These are phyloP conservation scores for Sphaeramia orbicularis DNA, from an alignment of 2,797 vertebrate genomes.

Conservation along the genomic window DNA sequence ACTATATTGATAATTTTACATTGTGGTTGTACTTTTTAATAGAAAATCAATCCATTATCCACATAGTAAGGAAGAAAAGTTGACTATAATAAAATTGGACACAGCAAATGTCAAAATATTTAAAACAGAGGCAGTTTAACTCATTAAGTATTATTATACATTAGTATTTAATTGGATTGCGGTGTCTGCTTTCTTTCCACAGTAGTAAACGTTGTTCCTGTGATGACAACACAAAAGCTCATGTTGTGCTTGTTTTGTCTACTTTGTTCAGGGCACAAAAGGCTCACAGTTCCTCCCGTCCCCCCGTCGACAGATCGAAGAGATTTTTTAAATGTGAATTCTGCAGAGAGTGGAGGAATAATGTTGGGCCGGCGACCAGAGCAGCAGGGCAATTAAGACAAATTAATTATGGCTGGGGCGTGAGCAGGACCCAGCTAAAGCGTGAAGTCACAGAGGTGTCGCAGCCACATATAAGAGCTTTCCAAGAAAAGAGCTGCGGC, in stretches of 20 bases:
- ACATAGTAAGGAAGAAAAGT: neutral
- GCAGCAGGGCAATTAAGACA: slow-evolving; percentile 84
- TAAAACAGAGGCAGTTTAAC: slow-evolving; percentile 5
- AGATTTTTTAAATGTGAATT: slow-evolving; percentile 65
- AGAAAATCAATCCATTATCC: no score
- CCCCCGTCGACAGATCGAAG: slow-evolving; percentile 61
- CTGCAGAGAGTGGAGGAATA: slow-evolving; percentile 76
- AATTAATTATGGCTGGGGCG: slow-evolving; percentile 78
- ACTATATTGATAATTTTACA: no score
- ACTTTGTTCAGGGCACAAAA: slow-evolving; percentile 79
- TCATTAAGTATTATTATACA: slow-evolving; percentile 18
- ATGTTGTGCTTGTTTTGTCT: slow-evolving; percentile 75
- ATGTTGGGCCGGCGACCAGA: slow-evolving; percentile 75
- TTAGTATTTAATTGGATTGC: slow-evolving; percentile 39
- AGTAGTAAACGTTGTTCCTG: slow-evolving; percentile 74
- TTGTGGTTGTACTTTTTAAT: no score
- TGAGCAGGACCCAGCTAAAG: slow-evolving; percentile 46
- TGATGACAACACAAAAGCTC: slow-evolving; percentile 75
- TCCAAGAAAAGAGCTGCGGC: slow-evolving; percentile 29
- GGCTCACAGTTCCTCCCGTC: slow-evolving; percentile 59
- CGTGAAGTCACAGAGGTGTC: slow-evolving; percentile 59
- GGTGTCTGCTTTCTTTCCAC: slow-evolving; percentile 43
- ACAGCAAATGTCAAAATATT: neutral
- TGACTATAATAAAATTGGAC: slow-evolving; percentile 3
- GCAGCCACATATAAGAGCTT: slow-evolving; percentile 41